Base-by-base conservation (phyloP, 1,140 invertebrate genomes). In the Wasmannia auropunctata region DNA sequence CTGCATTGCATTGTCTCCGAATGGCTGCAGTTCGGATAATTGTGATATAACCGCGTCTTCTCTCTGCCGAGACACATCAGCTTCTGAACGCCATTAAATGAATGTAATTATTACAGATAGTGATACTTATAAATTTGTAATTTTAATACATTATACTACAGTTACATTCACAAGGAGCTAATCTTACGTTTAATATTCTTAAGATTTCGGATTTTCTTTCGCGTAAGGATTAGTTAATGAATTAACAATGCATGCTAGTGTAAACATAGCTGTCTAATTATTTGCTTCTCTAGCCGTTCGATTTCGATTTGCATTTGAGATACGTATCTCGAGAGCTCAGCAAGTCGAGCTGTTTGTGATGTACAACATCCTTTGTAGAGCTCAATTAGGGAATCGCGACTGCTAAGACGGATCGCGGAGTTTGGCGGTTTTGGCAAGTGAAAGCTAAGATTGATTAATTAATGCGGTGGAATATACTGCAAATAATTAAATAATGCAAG, bases 371-470 rank as follows among this genome's bases (percentile, higher is more conserved):
- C 79, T 81, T 81, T 81, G 67, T 81, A 69, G 7, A 4, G 3
- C n/a, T 28, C 51, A 81, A 58, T 81, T 81, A 72, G 11, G 65
- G 31, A 81, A 56, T 81, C 34, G 79, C 65, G 31, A 81, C 5
- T 40, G 16, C 37, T 72, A 70, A 81, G 51, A 56, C 65, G 49
- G 63, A 40, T 81, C 34, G 63, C 37, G 34, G 7, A 25, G n/a
- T n/a, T n/a, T n/a, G n/a, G 11, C 31, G 34, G 6, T 46, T 81
- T 81, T 81, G 58, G 58, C 58, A 79, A 79, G 22, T 56, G 37
- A 56, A 70, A 70, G 37, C 65, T 31, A 43, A 70, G 63, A n/a
- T 70, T 81, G 49, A 70, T 72, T 81, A 81, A 81, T 81, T 81
- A 43, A 72, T 67, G 63, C 65, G 6, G 5, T 28, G 19, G 51